phyloP scores from a whole-genome alignment of 2,113 vertebrate species.

The Myotis brandtii region DNA sequence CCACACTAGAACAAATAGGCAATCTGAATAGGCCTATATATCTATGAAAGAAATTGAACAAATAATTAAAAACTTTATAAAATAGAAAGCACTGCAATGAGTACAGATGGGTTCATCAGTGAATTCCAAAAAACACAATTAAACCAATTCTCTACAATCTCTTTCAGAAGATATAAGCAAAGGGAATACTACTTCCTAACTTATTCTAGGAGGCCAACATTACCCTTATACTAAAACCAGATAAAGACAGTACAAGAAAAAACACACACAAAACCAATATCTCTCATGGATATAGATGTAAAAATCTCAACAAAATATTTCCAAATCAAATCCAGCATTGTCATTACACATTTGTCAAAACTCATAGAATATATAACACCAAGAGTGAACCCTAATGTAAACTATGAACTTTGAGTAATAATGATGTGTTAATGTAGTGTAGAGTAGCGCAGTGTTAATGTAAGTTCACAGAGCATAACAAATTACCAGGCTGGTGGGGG shows the following conservation, averaged over 20 bases:
- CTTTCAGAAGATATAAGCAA: background rate
- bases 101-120: background rate
- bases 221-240: background rate
- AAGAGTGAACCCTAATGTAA: background rate
- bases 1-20: background rate
- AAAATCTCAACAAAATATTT: background rate
- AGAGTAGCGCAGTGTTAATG: background rate
- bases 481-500: background rate
- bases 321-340: background rate
- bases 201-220: background rate
- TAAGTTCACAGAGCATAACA: background rate
- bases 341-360: background rate
- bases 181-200: background rate
- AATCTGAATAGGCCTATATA: background rate
- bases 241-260: background rate
- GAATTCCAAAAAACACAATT: background rate
- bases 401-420: background rate
- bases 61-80: background rate
- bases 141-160: background rate
- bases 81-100: background rate
- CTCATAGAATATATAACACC: background rate
- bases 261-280: background rate
- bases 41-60: background rate
- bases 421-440: background rate
- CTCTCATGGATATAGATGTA: background rate